These are phyloP conservation scores for Drosophila formosana DNA, from an alignment of 2,888 invertebrate species.

Conservation along the genomic window DNA sequence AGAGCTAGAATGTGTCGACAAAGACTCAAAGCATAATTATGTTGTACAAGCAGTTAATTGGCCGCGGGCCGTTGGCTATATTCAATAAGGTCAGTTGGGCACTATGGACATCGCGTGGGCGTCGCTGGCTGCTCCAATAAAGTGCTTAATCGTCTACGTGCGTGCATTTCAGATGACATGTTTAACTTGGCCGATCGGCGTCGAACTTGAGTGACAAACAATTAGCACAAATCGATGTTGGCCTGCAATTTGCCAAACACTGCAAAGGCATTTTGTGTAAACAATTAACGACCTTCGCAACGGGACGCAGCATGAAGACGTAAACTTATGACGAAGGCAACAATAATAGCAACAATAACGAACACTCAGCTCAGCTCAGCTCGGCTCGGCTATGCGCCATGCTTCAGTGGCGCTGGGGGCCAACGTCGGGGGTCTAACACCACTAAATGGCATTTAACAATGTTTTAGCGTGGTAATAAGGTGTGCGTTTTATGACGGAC, in stretches of 20 bases:
- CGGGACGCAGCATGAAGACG: conserved; percentile 62
- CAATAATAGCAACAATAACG: background rate
- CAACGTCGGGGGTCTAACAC: conserved; percentile 38
- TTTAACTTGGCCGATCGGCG: conserved; percentile 50
- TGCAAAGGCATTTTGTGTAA: conserved; percentile 38
- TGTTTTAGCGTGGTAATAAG: conserved; percentile 68
- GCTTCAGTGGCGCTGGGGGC: conserved; percentile 63
- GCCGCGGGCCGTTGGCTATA: conserved; percentile 4
- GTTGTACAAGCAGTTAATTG: conserved; percentile 39
- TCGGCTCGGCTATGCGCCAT: conserved; percentile 9
- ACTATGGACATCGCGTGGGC: conserved; percentile 50
- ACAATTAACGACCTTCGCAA: conserved; percentile 59
- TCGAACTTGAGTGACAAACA: conserved; percentile 66
- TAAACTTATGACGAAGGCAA: conserved; percentile 44
- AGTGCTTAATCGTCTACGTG: conserved; percentile 62
- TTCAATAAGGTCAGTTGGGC: conserved; percentile 37
- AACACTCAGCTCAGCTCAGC: too few species aligned
- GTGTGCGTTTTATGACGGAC: conserved; percentile 51
- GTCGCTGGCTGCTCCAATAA: conserved; percentile 51
- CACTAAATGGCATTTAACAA: conserved; percentile 53
- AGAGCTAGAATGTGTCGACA: conserved; percentile 62
- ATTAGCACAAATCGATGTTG: conserved; percentile 60
- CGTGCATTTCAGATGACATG: conserved; percentile 58
- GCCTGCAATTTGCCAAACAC: conserved; percentile 46
- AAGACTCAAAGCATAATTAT: conserved; percentile 38